phyloP scores from a whole-genome alignment of 1,140 invertebrate genomes.

The Mamestra configurata region DNA sequence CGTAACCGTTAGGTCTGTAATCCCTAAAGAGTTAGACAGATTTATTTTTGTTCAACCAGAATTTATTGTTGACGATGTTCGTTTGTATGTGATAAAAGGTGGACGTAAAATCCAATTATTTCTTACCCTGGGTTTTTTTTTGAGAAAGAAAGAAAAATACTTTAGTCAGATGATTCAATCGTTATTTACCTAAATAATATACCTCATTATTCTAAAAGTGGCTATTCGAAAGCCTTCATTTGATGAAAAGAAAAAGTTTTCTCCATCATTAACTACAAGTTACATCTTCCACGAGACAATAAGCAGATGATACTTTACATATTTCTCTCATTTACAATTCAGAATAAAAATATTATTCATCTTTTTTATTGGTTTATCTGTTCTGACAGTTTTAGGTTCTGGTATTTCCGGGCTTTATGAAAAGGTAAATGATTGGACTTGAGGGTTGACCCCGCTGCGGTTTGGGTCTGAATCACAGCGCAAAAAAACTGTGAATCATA shows the following conservation, averaged over 20 bases:
- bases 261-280: constrained; percentile 6
- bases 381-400: constrained; percentile 40
- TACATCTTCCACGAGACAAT: constrained; percentile 31
- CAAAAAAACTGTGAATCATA: constrained; percentile 39
- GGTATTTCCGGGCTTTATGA: constrained; percentile 45
- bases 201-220: not conserved
- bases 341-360: constrained; percentile 22
- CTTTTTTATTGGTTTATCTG: constrained; percentile 47
- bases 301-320: constrained; percentile 31
- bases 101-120: not conserved
- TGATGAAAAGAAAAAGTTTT: not conserved
- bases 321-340: constrained; percentile 36
- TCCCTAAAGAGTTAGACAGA: constrained; percentile 13
- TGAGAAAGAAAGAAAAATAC: too few species aligned
- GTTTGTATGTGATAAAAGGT: not conserved
- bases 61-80: not conserved
- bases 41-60: constrained; percentile 18
- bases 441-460: constrained; percentile 41
- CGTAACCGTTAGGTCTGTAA: constrained; percentile 23
- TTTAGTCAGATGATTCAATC: too few species aligned
- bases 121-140: not conserved
- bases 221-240: not conserved
- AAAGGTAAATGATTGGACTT: constrained; percentile 33
- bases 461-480: constrained; percentile 29
- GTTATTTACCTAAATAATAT: not conserved